phyloP scores from a whole-genome alignment of 2,888 invertebrate genomes.

The Rhimphoctona megacephalus region DNA sequence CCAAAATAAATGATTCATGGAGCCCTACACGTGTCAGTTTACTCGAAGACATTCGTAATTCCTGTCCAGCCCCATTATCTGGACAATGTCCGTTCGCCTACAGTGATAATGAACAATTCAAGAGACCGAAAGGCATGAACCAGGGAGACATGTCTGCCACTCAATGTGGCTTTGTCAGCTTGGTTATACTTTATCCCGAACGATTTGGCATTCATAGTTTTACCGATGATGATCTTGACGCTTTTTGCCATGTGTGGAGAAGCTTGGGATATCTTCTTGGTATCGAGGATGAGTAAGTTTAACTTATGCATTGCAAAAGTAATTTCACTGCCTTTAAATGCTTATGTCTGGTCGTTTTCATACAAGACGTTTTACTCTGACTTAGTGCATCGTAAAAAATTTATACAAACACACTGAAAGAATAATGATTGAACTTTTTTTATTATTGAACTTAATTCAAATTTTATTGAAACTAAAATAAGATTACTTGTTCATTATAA shows the following conservation, averaged over 20 bases:
- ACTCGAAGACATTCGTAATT: conserved; percentile 72
- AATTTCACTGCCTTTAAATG: not conserved
- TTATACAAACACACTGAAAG: too few relatives aligned
- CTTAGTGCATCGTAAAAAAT: too few relatives aligned
- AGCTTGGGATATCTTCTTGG: conserved; percentile 86
- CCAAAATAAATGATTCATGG: conserved; percentile 72
- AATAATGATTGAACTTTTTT: too few relatives aligned
- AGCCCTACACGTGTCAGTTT: conserved; percentile 70
- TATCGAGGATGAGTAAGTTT: conserved; percentile 80
- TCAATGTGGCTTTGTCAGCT: conserved; percentile 86
- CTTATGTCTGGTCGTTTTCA: not conserved
- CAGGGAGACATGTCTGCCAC: conserved; percentile 86
- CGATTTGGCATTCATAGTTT: conserved; percentile 82
- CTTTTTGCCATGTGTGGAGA: conserved; percentile 86
- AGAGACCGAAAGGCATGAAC: conserved; percentile 77
- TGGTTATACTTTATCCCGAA: conserved; percentile 84
- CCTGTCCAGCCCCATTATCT: conserved; percentile 71
- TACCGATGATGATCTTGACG: conserved; percentile 85
- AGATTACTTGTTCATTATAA: too few relatives aligned
- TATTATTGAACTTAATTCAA: too few relatives aligned
- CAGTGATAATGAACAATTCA: not conserved
- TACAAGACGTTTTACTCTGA: too few relatives aligned
- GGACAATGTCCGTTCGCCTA: conserved; percentile 74
- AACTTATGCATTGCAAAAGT: not conserved
- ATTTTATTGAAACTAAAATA: too few relatives aligned